Base-by-base conservation (phyloP, 2,888 invertebrate species). In the Chrysotoxum bicinctum region DNA sequence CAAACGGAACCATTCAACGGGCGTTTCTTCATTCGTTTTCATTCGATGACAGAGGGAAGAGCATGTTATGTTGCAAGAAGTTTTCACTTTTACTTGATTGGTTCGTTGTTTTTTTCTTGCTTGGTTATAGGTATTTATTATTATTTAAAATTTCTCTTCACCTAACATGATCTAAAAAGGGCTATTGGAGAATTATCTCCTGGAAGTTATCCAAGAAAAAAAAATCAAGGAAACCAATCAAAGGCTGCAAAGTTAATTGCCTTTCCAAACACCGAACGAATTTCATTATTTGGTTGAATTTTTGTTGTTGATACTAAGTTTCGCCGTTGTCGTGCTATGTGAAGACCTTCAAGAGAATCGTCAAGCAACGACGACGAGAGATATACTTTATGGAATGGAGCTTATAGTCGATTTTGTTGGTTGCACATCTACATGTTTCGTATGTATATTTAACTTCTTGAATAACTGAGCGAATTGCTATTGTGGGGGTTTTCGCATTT, bases 51-150 rank as follows among this genome's bases (percentile, higher is more conserved):
- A 23, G 77, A 52, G 56, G 52, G 58, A 75, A 64, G 52, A 62
- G 62, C 32, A 58, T 70, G 74, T 75, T 83, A 26, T 50, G 50
- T 50, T 64, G 43, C 8, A 32, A 64, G 68, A 78, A 75, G 75
- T 75, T 84, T 83, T 84, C 75, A 84, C 84, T 84, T 84, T 84
- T 84, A 80, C 84, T 84, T 75, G 75, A 40, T 54, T 54, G 56
- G 5, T 1, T 35, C 60, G 70, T 45, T 74, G 40, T 23, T 30
- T n/a, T 23, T 14, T n/a, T 50, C 23, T 58, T 58, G 37, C 30
- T 62, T 62, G 14, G 48, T 52, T 69, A 2, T 50, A 37, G 75
- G 79, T 75, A 48, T 73, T 48, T 62, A 50, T 50, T n/a, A n/a
- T 32, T 40, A n/a, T 60, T 58, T 16, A 35, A 12, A 12, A 32